Percentiles rank a stretch among this genome's conserved stretches.
These are phyloP conservation scores for Caenorhabditis sp. DNA, from an alignment of 2,888 invertebrate genomes.

Conservation along the genomic window DNA sequence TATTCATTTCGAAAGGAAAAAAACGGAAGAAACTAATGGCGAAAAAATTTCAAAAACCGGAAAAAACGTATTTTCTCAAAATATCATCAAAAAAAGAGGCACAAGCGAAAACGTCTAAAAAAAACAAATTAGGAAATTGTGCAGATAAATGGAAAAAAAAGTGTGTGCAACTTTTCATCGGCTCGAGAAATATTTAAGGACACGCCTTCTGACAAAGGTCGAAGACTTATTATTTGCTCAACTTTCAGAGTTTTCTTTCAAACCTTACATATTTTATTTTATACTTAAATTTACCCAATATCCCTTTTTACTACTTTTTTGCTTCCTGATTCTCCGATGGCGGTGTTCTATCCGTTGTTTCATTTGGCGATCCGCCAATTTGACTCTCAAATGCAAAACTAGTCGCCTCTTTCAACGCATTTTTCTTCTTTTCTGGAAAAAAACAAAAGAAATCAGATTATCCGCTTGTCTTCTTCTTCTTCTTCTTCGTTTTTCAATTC, in stretches of 20 bases:
- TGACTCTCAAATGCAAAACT: conserved; percentile 8
- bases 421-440: conserved; percentile 29
- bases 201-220: no score
- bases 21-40: background rate
- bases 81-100: background rate
- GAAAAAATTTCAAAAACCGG: background rate
- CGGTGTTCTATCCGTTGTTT: conserved; percentile 34
- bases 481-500: background rate
- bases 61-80: background rate
- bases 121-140: background rate
- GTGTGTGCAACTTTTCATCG: background rate
- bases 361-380: conserved; percentile 36
- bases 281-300: no score
- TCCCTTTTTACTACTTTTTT: no score
- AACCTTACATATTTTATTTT: no score
- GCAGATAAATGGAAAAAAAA: background rate
- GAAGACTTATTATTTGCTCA: no score
- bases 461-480: background rate
- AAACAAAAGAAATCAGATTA: background rate
- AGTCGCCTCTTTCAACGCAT: conserved; percentile 11
- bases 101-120: background rate
- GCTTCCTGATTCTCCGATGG: background rate
- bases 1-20: background rate
- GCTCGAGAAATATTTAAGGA: background rate
- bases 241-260: no score